Percentiles rank a stretch among this genome's conserved stretches.
phyloP scores from a whole-genome alignment of 2,113 vertebrate genomes.

The Setophaga kirtlandii region DNA sequence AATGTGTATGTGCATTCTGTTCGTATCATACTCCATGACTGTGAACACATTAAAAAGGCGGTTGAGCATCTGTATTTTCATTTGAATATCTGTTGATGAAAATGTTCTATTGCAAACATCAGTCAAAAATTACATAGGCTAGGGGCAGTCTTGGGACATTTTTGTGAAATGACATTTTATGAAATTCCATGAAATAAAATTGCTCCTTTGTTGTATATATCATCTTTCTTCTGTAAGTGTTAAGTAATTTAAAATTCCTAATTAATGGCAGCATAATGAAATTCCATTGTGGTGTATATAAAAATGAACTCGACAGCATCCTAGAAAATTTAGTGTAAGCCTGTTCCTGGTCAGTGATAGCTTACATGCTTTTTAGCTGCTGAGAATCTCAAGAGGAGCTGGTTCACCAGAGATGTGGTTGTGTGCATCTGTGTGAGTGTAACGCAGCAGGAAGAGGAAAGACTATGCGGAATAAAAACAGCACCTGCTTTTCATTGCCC shows the following conservation, averaged over 20 bases:
- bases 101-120: background rate
- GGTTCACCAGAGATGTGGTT: background rate
- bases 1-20: background rate
- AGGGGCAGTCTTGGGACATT: background rate
- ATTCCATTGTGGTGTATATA: background rate
- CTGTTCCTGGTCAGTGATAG: background rate
- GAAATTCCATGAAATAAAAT: background rate
- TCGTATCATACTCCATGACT: background rate
- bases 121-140: background rate
- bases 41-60: background rate
- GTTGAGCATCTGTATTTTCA: background rate
- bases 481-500: background rate
- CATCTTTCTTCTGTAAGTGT: background rate
- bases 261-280: background rate
- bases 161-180: background rate
- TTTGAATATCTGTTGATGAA: background rate
- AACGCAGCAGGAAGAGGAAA: rapidly evolving
- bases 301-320: background rate
- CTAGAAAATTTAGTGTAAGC: background rate
- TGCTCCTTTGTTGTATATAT: background rate
- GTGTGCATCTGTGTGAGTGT: background rate
- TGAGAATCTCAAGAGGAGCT: background rate
- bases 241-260: background rate
- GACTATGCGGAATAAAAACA: background rate
- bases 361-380: background rate